Evolutionary conservation across 2,113 vertebrate species (phyloP).

Genomic region (Melanerpes aurifrons): DNA sequence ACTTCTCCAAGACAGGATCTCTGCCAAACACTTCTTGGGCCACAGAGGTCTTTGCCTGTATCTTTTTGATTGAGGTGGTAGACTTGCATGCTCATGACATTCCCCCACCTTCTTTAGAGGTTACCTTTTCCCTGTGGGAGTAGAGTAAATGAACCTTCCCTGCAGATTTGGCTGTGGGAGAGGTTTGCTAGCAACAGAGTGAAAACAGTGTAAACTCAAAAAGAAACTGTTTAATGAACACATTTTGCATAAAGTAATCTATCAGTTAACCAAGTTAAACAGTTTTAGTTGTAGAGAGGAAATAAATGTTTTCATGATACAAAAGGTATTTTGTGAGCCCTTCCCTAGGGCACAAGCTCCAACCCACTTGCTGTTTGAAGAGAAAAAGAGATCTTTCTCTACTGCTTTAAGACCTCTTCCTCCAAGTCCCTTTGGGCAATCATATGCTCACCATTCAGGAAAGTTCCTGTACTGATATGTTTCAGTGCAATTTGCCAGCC

Average conservation of each 20-base stretch:
- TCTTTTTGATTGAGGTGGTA: neutral
- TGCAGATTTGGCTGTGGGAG: neutral
- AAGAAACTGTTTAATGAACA: neutral
- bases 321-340: conserved; percentile 7
- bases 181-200: neutral
- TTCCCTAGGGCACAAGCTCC: neutral
- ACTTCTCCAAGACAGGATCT: neutral
- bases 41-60: neutral
- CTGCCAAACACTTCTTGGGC: neutral
- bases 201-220: neutral
- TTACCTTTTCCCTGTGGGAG: neutral
- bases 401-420: neutral
- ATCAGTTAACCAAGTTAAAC: conserved; percentile 9
- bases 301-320: conserved; percentile 17
- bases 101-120: neutral
- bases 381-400: conserved; percentile 16
- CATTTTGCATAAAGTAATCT: neutral
- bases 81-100: neutral
- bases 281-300: conserved; percentile 1
- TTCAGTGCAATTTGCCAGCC: neutral
- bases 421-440: neutral
- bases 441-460: neutral
- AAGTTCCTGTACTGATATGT: neutral
- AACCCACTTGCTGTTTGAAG: neutral
- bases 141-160: neutral